A percentile compares a stretch with the other conserved stretches of the same genome.
Evolutionary conservation across 2,888 invertebrate species (phyloP).

Genomic region (Mythimna loreyi): DNA sequence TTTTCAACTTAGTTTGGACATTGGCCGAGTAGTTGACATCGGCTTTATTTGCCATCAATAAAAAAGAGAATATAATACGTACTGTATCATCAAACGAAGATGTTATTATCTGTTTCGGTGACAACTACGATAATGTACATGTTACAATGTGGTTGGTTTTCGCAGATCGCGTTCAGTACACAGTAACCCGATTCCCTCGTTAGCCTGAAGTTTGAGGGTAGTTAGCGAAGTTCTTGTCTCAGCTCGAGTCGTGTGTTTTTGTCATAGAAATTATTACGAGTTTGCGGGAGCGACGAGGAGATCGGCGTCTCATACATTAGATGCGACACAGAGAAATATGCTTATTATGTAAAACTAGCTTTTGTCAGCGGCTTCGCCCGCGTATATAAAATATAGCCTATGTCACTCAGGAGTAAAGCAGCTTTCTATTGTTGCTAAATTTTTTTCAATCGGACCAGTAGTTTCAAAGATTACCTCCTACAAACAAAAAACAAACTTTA

Average conservation of each 20-base stretch:
- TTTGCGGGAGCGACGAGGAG: conserved; percentile 26
- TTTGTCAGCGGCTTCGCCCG: too few relatives aligned
- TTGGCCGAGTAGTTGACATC: too few relatives aligned
- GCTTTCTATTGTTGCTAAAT: too few relatives aligned
- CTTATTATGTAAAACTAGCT: neutral
- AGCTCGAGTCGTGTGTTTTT: conserved; percentile 46
- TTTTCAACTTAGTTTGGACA: too few relatives aligned
- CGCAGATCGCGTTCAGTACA: conserved; percentile 23
- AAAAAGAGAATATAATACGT: too few relatives aligned
- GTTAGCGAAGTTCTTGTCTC: conserved; percentile 54
- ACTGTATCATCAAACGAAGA: too few relatives aligned
- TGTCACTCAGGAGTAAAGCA: too few relatives aligned
- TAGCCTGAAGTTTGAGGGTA: conserved; percentile 48
- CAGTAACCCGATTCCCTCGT: conserved; percentile 50
- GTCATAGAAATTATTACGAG: conserved; percentile 55
- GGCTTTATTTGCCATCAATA: too few relatives aligned
- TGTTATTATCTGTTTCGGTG: neutral
- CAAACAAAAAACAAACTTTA: too few relatives aligned
- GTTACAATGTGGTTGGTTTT: conserved; percentile 22
- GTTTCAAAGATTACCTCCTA: too few relatives aligned
- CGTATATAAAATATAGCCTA: too few relatives aligned
- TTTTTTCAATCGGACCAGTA: too few relatives aligned
- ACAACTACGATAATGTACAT: neutral
- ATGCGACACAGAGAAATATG: conserved; percentile 4
- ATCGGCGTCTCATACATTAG: conserved; percentile 13